Conservation (phyloP, 2,888 invertebrate species). For the Troides helena region DNA sequence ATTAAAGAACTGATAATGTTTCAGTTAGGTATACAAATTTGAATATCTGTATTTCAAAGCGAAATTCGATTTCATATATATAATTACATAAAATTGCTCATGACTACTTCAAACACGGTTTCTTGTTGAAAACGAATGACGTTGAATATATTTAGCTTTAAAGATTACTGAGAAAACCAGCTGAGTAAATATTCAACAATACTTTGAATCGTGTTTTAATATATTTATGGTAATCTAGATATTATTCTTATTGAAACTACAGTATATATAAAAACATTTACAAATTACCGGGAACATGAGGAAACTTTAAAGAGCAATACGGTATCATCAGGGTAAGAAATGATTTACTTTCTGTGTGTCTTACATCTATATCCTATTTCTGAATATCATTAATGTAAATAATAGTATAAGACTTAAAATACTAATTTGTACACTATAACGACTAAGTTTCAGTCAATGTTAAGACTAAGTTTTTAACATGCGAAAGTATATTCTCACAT, state of each 20-base stretch:
- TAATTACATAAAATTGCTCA: not conserved
- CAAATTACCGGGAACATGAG: no score
- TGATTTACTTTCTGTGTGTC: no score
- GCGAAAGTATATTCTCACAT: no score
- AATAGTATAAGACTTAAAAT: no score
- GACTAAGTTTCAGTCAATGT: no score
- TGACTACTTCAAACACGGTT: not conserved
- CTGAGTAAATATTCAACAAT: not conserved
- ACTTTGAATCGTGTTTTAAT: not conserved
- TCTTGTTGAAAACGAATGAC: not conserved
- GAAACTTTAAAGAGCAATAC: no score
- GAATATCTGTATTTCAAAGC: constrained; percentile 1
- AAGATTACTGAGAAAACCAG: not conserved
- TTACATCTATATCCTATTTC: no score
- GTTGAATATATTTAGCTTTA: not conserved
- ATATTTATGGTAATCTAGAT: not conserved
- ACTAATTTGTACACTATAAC: no score
- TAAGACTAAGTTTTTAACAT: no score
- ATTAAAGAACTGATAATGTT: not conserved
- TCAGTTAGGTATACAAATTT: not conserved
- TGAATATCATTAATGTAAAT: no score
- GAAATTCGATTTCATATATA: not conserved
- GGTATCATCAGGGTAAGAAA: no score
- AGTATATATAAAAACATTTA: no score
- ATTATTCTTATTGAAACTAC: not conserved